phyloP scores from a whole-genome alignment of 2,888 invertebrate genomes.

The Nymphalis urticae region DNA sequence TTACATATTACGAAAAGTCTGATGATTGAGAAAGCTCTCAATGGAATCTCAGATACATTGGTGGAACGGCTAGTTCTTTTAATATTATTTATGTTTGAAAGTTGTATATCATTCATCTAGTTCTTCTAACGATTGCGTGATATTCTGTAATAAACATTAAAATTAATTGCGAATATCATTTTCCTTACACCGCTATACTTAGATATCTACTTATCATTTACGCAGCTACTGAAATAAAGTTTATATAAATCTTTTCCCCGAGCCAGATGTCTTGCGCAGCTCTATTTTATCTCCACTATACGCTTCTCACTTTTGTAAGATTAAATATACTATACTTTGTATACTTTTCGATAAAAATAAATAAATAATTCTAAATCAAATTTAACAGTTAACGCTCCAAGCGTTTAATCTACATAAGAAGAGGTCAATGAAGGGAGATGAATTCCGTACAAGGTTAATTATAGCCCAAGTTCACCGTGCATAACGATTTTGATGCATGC shows the following conservation, averaged over 20 bases:
- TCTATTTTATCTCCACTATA: background rate
- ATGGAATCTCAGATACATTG: too few species aligned
- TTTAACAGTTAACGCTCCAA: slow-evolving; percentile 5
- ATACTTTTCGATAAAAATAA: background rate
- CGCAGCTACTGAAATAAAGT: background rate
- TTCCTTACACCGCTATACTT: background rate
- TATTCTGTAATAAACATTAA: slow-evolving; percentile 4
- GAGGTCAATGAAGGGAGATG: slow-evolving; percentile 23
- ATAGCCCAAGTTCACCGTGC: slow-evolving; percentile 22
- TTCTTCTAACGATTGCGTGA: background rate
- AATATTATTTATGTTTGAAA: too few species aligned
- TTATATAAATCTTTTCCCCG: too few species aligned
- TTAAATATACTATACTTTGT: too few species aligned
- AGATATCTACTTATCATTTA: background rate
- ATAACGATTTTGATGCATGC: slow-evolving; percentile 20
- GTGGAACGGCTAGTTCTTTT: too few species aligned
- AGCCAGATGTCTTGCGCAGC: too few species aligned
- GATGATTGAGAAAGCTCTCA: too few species aligned
- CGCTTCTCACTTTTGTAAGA: too few species aligned
- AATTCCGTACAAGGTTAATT: slow-evolving; percentile 28
- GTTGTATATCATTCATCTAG: slow-evolving; percentile 4
- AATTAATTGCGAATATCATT: slow-evolving; percentile 6
- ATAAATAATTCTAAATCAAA: background rate
- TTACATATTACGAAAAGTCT: too few species aligned
- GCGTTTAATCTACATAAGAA: slow-evolving; percentile 23